A percentile compares a stretch with the other conserved stretches of the same genome.
Conservation (phyloP, 2,113 vertebrate genomes). For the Elaphurus davidianus region DNA sequence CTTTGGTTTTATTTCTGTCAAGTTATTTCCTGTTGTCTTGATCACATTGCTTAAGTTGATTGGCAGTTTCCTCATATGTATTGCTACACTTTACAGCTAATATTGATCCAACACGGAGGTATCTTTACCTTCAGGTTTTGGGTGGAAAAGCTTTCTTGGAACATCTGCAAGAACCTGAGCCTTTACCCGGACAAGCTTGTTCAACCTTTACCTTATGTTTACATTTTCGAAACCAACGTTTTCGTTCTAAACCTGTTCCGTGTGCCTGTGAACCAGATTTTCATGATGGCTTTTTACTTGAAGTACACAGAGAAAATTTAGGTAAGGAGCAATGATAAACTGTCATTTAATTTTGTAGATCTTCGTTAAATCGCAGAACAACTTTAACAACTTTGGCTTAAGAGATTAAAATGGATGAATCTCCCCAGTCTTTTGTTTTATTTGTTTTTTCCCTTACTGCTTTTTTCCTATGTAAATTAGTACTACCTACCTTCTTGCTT, state of each 20-base stretch:
- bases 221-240: conserved; percentile 96
- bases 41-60: conserved; percentile 51
- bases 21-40: conserved; percentile 65
- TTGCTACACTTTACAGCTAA: conserved; percentile 87
- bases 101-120: conserved; percentile 92
- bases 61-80: conserved; percentile 81
- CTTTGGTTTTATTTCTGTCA: conserved; percentile 55
- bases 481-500: not conserved
- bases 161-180: conserved; percentile 94
- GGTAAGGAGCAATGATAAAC: conserved; percentile 79
- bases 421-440: not conserved
- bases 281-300: conserved; percentile 93
- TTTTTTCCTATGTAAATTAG: not conserved
- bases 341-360: not conserved
- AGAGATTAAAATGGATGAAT: not conserved
- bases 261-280: conserved; percentile 97
- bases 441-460: not conserved
- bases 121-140: conserved; percentile 96
- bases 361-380: not conserved
- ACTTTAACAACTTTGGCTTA: not conserved
- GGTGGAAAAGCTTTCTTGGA: conserved; percentile 98
- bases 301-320: conserved; percentile 90
- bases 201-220: conserved; percentile 94
- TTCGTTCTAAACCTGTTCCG: conserved; percentile 94
- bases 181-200: conserved; percentile 92